phyloP scores from a whole-genome alignment of 2,113 vertebrate species.

The Arvicanthis niloticus region DNA sequence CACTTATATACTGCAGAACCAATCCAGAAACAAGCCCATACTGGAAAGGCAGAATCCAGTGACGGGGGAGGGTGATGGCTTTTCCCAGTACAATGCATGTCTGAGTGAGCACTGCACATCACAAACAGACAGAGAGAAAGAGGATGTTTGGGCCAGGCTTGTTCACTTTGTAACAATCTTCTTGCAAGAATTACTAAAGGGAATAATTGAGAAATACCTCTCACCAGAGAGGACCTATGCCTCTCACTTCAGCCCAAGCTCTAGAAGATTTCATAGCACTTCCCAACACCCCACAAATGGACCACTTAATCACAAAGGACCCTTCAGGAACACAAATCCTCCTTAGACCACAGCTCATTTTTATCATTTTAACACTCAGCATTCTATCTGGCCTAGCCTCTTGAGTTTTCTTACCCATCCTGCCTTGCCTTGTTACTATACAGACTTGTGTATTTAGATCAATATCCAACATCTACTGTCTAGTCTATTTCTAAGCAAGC shows the following conservation, averaged over 20 bases:
- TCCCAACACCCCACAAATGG: neutral
- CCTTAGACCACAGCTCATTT: neutral
- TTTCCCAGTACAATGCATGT: neutral
- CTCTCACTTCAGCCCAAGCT: neutral
- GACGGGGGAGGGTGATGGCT: no score
- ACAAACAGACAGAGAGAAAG: neutral
- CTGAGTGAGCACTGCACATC: neutral
- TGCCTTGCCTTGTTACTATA: neutral
- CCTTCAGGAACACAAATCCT: neutral
- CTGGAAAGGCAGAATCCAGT: neutral
- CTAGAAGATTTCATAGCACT: neutral
- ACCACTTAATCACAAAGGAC: neutral
- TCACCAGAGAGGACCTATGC: neutral
- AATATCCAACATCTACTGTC: neutral
- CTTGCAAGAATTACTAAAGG: neutral
- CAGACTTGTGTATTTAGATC: neutral
- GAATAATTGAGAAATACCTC: neutral
- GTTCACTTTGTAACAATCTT: neutral
- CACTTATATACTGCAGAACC: rapidly evolving
- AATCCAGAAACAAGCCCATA: neutral
- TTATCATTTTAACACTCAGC: neutral
- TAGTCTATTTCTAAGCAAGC: neutral
- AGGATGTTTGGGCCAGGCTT: neutral
- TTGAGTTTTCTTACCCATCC: neutral
- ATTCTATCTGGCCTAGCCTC: neutral